These are phyloP conservation scores for Sminthopsis crassicaudata DNA, from an alignment of 2,113 vertebrate species.

Conservation along the genomic window DNA sequence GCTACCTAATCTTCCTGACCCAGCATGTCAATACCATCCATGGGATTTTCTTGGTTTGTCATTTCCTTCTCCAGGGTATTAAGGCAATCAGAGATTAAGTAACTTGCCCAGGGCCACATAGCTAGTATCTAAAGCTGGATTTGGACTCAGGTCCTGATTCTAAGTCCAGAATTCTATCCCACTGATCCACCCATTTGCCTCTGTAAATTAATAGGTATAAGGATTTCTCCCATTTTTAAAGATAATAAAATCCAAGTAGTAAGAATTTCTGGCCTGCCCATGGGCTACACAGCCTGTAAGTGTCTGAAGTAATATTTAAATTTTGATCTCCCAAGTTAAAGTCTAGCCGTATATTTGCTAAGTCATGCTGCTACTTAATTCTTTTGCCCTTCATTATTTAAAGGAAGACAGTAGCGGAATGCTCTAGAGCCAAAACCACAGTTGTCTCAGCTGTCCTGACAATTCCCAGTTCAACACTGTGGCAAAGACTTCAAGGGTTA, in stretches of 20 bases:
- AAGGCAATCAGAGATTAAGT: no score
- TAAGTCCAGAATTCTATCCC: background rate
- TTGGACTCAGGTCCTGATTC: background rate
- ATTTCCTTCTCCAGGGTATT: no score
- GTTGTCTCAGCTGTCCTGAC: background rate
- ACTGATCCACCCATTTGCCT: background rate
- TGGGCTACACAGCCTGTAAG: background rate
- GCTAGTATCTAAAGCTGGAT: background rate
- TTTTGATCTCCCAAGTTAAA: slow-evolving; percentile 8
- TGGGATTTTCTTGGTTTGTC: background rate
- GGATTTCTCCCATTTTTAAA: slow-evolving; percentile 3
- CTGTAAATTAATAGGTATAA: background rate
- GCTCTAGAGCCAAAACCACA: background rate
- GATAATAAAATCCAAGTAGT: background rate
- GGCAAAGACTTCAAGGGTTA: background rate
- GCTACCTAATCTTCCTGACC: background rate
- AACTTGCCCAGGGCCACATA: background rate
- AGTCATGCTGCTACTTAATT: background rate
- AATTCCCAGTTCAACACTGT: background rate
- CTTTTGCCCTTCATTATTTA: background rate
- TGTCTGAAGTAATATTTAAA: background rate
- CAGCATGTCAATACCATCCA: background rate
- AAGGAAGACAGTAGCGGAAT: background rate
- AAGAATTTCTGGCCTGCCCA: background rate
- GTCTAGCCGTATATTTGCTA: background rate